Percentiles rank a stretch among this genome's conserved stretches.
phyloP scores from a whole-genome alignment of 2,113 vertebrate genomes.

The Conger conger region DNA sequence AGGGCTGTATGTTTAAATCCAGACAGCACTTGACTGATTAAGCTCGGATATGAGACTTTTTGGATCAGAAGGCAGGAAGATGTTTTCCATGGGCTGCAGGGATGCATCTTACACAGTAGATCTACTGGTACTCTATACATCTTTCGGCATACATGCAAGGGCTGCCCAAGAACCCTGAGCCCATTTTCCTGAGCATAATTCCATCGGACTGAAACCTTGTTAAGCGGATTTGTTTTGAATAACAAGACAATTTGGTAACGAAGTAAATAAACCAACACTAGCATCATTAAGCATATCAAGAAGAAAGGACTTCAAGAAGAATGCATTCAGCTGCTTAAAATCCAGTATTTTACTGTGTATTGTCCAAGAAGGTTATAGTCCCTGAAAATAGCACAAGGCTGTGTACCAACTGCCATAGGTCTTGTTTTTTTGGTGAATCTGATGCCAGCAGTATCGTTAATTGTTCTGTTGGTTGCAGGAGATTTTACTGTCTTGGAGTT shows the following conservation, averaged over 20 bases:
- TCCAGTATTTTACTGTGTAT: background rate
- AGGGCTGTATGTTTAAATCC: background rate
- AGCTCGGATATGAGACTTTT: background rate
- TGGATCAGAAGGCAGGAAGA: background rate
- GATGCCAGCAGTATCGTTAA: background rate
- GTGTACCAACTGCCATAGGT: background rate
- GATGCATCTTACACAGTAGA: background rate
- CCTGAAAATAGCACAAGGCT: background rate
- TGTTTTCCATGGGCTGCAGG: background rate
- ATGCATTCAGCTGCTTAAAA: background rate
- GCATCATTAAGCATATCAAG: background rate
- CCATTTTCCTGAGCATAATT: background rate
- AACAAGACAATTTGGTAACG: background rate
- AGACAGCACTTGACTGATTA: background rate
- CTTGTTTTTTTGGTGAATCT: background rate
- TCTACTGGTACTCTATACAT: background rate
- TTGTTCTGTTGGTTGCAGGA: background rate
- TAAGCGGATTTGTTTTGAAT: background rate
- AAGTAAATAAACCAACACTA: background rate
- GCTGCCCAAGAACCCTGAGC: background rate
- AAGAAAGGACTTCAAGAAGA: background rate
- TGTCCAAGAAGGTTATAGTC: background rate
- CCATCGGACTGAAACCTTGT: background rate
- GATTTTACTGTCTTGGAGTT: background rate
- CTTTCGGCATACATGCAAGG: background rate